These are phyloP conservation scores for Congeria kusceri DNA, from an alignment of 2,888 invertebrate species.

Conservation along the genomic window DNA sequence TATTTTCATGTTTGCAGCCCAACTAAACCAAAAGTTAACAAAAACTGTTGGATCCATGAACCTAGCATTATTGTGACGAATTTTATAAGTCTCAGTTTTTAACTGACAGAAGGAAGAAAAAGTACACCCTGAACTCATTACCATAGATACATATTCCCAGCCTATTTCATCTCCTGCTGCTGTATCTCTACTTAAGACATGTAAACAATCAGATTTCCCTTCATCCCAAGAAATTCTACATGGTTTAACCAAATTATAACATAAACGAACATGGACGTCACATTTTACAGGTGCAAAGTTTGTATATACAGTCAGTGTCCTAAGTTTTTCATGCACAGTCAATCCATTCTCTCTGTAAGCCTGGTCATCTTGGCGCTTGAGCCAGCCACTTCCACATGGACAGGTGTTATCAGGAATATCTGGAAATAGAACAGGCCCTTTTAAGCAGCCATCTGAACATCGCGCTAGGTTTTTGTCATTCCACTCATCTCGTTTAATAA, in stretches of 20 bases:
- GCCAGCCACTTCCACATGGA: too few species aligned
- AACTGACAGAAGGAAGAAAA: constrained; percentile 34
- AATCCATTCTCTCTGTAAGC: too few species aligned
- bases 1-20: constrained; percentile 22
- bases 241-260: constrained; percentile 17
- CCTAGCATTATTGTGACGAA: neutral
- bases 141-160: constrained; percentile 37
- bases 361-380: too few species aligned
- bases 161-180: constrained; percentile 55
- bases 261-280: constrained; percentile 17
- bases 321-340: too few species aligned
- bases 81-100: constrained; percentile 20
- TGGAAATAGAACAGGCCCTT: too few species aligned
- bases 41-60: constrained; percentile 21
- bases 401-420: too few species aligned
- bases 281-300: constrained; percentile 22
- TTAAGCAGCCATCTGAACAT: too few species aligned
- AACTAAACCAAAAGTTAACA: constrained; percentile 20
- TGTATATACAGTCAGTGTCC: too few species aligned
- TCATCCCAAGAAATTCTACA: constrained; percentile 39
- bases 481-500: too few species aligned
- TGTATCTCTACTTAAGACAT: constrained; percentile 33
- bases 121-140: constrained; percentile 31
- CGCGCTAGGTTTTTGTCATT: too few species aligned
- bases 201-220: constrained; percentile 13